Evolutionary conservation across 2,888 invertebrate genomes (phyloP).

Genomic region (Pinctada fucata): DNA sequence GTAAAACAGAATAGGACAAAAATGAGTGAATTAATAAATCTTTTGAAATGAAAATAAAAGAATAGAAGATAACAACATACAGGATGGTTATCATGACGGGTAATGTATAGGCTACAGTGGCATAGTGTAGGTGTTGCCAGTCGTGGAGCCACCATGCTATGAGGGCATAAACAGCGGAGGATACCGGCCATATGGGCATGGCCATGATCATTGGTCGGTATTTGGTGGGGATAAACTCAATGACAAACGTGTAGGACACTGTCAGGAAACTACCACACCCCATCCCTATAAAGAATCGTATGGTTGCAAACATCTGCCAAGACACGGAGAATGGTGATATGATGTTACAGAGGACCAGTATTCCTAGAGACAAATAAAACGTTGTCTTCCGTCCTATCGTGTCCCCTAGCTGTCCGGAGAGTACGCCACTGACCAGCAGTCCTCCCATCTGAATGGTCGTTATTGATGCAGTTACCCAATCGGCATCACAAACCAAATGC

Average conservation of each 20-base stretch:
- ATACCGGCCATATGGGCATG: conserved; percentile 52
- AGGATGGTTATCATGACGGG: conserved; percentile 50
- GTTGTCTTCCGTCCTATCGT: conserved; percentile 54
- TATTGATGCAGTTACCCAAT: conserved; percentile 51
- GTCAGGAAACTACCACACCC: conserved; percentile 50
- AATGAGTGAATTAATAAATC: no score
- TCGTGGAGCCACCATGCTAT: conserved; percentile 46
- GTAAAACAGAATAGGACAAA: no score
- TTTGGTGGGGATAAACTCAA: conserved; percentile 50
- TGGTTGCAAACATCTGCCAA: conserved; percentile 55
- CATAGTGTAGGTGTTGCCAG: conserved; percentile 52
- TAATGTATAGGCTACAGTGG: conserved; percentile 39
- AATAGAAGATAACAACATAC: conserved; percentile 47
- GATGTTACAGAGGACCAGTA: conserved; percentile 41
- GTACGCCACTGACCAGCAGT: conserved; percentile 50
- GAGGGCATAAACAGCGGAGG: conserved; percentile 43
- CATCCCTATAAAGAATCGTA: conserved; percentile 47
- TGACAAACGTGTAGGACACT: conserved; percentile 49
- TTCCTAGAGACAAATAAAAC: conserved; percentile 39
- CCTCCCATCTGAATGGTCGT: conserved; percentile 58
- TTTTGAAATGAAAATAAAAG: no score
- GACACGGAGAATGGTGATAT: conserved; percentile 46
- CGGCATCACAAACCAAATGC: conserved; percentile 46
- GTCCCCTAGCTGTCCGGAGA: conserved; percentile 54
- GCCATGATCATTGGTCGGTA: conserved; percentile 51